Evolutionary conservation across 2,888 invertebrate genomes (phyloP).

Genomic region (Thymelicus lineola): DNA sequence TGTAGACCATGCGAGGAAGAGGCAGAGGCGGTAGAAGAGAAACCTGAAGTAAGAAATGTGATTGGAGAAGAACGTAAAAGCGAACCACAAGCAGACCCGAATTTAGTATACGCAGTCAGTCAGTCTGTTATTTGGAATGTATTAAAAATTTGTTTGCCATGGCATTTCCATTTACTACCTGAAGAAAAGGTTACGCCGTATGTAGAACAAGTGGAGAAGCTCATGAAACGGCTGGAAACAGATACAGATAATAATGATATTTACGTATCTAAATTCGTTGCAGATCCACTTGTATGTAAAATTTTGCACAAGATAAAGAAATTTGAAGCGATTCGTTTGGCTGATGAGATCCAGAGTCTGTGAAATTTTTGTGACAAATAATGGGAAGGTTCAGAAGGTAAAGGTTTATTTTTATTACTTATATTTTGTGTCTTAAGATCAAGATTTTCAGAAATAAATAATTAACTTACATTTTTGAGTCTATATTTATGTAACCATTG

Average conservation of each 20-base stretch:
- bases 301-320: conserved; percentile 70
- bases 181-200: conserved; percentile 63
- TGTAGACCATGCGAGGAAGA: conserved; percentile 69
- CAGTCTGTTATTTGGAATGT: conserved; percentile 74
- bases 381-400: background rate
- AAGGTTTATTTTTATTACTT: background rate
- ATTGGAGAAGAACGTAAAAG: conserved; percentile 60
- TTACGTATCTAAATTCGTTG: conserved; percentile 68
- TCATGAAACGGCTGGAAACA: conserved; percentile 59
- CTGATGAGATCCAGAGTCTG: conserved; percentile 60
- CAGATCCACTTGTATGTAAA: conserved; percentile 63
- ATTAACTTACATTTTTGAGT: too few species aligned
- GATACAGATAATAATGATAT: conserved; percentile 73
- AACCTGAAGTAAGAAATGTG: conserved; percentile 55
- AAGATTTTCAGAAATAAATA: background rate
- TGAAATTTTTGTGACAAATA: conserved; percentile 23
- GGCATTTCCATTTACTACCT: conserved; percentile 69
- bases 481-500: conserved; percentile 16
- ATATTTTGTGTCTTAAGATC: background rate
- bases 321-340: conserved; percentile 65
- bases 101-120: conserved; percentile 65
- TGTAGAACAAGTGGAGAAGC: conserved; percentile 56
- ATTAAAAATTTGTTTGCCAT: conserved; percentile 69
- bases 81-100: conserved; percentile 58
- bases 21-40: conserved; percentile 51